Percentiles rank a stretch among this genome's conserved stretches.
These are phyloP conservation scores for Nomada hirtipes DNA, from an alignment of 2,888 invertebrate genomes.

Conservation along the genomic window DNA sequence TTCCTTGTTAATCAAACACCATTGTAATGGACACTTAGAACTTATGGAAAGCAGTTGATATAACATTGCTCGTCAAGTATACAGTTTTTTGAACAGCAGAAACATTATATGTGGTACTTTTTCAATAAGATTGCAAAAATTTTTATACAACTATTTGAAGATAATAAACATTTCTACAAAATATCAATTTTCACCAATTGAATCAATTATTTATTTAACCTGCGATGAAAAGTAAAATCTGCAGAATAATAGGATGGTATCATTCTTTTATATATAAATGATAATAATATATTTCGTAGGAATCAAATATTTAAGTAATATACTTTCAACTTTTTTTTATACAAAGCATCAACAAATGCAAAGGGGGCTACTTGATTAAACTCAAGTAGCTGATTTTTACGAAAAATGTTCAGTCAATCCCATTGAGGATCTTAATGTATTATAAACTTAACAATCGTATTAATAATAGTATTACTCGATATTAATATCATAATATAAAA, in stretches of 20 bases:
- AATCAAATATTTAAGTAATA: conserved; percentile 35
- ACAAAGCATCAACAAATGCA: conserved; percentile 20
- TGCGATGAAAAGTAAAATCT: conserved; percentile 23
- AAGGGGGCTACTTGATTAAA: conserved; percentile 33
- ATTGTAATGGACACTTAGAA: conserved; percentile 56
- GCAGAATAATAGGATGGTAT: conserved; percentile 9
- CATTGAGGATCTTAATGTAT: conserved; percentile 44
- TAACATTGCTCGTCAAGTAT: conserved; percentile 61
- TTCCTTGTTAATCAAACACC: conserved; percentile 62
- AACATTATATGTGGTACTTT: conserved; percentile 71
- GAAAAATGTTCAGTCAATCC: conserved; percentile 39
- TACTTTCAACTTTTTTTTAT: conserved; percentile 4
- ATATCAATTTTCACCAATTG: conserved; percentile 40
- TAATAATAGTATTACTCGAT: conserved; percentile 39
- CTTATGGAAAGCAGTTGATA: conserved; percentile 52
- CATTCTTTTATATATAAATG: not conserved
- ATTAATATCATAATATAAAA: conserved; percentile 35
- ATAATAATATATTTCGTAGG: conserved; percentile 21
- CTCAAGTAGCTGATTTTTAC: conserved; percentile 46
- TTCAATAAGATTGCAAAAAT: conserved; percentile 74
- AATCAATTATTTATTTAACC: conserved; percentile 43
- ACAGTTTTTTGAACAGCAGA: conserved; percentile 58
- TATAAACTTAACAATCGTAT: conserved; percentile 46
- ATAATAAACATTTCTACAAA: conserved; percentile 77
- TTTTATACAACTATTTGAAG: conserved; percentile 78